Evolutionary conservation across 2,888 invertebrate genomes (phyloP), one percentile per base, ranked within the genome.

Genomic region (Pollenia amentaria): DNA sequence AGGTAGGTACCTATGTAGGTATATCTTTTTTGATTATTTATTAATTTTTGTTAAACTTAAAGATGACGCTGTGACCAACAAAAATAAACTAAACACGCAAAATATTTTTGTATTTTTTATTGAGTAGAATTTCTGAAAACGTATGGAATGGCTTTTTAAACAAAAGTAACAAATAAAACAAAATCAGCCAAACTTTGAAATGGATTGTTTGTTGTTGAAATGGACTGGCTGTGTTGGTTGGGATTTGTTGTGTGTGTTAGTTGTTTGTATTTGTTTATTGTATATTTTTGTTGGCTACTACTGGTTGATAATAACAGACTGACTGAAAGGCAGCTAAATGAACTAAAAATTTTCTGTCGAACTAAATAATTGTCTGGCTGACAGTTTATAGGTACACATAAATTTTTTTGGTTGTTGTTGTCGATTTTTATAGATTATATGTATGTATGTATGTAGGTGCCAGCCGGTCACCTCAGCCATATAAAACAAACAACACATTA

Each of bases 1-100:
- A 29, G 29, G 29, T 29, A 29, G 21, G 4, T 53, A 53, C n/a
- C 55, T 16, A 65, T 16, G 29, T 65, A 67, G 48, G 14, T 9
- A 40, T 55, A 42, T 21, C 57, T 55, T 75, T 53, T 55, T 51
- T 62, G 10, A 21, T 55, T 42, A 48, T 80, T 62, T 67, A 18
- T 78, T 38, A 44, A 21, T 53, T 44, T 78, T 60, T 78, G 40
- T 82, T 78, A 72, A 84, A 78, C 64, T 62, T 69, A 73, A 73
- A 87, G 80, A 88, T 87, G 87, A 85, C 88, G 82, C 53, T 77
- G 82, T 80, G 88, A 62, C 85, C 82, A 87, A 78, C 84, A 84
- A 88, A 88, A 85, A 85, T 84, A 85, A 88, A 89, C 89, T 89
- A 83, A 89, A 87, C 84, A 69, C 78, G 65, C 55, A 70, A 64